phyloP scores from a whole-genome alignment of 2,113 vertebrate species.

The Stomatorhinus ivindoensis region DNA sequence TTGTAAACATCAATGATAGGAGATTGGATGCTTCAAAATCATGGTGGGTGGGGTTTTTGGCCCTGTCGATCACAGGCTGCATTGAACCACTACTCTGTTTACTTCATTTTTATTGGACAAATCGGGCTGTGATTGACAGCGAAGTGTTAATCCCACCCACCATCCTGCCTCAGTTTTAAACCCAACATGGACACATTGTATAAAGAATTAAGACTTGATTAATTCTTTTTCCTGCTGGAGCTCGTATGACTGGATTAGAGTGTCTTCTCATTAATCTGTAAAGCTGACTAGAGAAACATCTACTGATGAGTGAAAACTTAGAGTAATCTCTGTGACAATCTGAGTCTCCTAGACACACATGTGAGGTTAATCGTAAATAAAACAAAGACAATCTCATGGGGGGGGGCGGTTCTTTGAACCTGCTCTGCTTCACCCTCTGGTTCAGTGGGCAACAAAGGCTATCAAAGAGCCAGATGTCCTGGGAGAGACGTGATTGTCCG shows the following conservation, averaged over 20 bases:
- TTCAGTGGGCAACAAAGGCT: not conserved
- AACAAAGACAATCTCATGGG: slow-evolving; percentile 29
- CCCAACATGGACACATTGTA: not conserved
- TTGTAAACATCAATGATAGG: not conserved
- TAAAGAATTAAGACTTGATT: not conserved
- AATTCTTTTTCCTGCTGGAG: not conserved
- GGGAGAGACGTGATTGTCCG: not conserved
- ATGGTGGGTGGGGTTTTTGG: not conserved
- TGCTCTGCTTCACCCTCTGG: not conserved
- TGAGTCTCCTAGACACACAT: not conserved
- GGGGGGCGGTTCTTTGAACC: slow-evolving; percentile 12
- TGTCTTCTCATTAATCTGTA: not conserved
- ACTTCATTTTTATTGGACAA: not conserved
- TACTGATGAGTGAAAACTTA: not conserved
- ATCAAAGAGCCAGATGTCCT: not conserved
- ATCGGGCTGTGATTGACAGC: not conserved
- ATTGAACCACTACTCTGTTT: not conserved
- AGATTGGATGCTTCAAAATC: not conserved
- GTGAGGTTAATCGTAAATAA: slow-evolving; percentile 25
- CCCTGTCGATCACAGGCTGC: not conserved
- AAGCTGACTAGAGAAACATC: not conserved
- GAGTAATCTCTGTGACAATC: not conserved
- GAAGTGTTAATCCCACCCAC: not conserved
- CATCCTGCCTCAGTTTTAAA: not conserved
- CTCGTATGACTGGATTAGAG: not conserved